Evolutionary conservation across 2,888 invertebrate species (phyloP).

Genomic region (Caenorhabditis wallacei): DNA sequence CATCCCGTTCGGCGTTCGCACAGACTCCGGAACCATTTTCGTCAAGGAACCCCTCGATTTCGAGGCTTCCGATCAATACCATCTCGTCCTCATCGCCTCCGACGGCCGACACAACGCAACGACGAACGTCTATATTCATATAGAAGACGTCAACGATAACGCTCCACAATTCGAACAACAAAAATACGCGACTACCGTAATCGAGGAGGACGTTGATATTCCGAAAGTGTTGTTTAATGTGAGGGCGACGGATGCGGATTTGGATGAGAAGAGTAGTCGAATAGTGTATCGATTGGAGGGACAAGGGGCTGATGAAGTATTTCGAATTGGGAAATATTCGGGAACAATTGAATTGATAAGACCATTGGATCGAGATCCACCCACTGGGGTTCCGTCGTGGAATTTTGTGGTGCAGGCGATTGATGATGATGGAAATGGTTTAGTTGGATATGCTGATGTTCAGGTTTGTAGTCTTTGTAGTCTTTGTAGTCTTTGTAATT

Average conservation of each 20-base stretch:
- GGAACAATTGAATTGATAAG: constrained; percentile 85
- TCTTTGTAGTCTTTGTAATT: too few relatives aligned
- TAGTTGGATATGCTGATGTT: constrained; percentile 84
- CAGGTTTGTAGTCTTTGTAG: constrained; percentile 78
- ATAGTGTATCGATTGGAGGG: constrained; percentile 82
- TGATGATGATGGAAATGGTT: constrained; percentile 82
- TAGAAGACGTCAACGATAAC: constrained; percentile 84
- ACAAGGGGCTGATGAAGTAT: constrained; percentile 84
- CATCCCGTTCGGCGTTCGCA: constrained; percentile 81
- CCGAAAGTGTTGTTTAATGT: constrained; percentile 80
- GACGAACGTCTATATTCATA: constrained; percentile 88
- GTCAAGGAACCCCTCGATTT: constrained; percentile 82
- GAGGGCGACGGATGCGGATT: constrained; percentile 79
- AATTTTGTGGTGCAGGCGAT: constrained; percentile 83
- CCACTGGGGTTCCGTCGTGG: constrained; percentile 88
- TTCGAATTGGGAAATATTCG: constrained; percentile 83
- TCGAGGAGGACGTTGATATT: constrained; percentile 79
- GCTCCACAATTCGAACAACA: constrained; percentile 83
- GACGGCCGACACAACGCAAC: constrained; percentile 87
- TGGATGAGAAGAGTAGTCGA: constrained; percentile 73
- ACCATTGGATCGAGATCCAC: constrained; percentile 89
- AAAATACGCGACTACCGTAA: constrained; percentile 77
- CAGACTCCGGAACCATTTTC: constrained; percentile 80
- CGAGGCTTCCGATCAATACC: constrained; percentile 85
- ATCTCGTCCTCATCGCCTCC: constrained; percentile 91